phyloP scores from a whole-genome alignment of 2,113 vertebrate genomes.

The Acrocephalus kingi region DNA sequence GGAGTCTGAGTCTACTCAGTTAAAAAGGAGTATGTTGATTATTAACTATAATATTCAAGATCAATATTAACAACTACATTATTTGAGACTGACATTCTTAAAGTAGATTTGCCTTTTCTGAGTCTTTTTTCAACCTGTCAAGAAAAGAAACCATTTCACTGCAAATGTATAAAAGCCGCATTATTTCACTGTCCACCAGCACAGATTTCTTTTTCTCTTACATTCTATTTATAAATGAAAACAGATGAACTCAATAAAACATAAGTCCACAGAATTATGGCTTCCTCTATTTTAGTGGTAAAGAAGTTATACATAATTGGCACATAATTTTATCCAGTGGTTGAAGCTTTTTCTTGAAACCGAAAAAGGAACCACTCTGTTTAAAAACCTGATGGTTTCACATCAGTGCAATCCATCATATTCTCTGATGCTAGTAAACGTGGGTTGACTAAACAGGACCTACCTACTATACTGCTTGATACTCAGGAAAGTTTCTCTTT shows the following conservation, averaged over 20 bases:
- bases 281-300: conserved; percentile 72
- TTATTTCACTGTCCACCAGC: conserved; percentile 57
- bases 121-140: background rate
- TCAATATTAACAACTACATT: background rate
- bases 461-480: background rate
- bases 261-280: conserved; percentile 64
- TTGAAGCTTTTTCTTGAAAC: conserved; percentile 57
- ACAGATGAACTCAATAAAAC: conserved; percentile 76
- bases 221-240: conserved; percentile 73
- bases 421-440: conserved; percentile 8
- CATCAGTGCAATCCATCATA: conserved; percentile 56
- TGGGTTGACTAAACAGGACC: background rate
- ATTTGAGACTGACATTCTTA: background rate
- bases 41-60: background rate
- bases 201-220: conserved; percentile 46
- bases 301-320: conserved; percentile 73
- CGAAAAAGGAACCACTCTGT: conserved; percentile 66
- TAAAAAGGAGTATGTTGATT: background rate
- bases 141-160: conserved; percentile 5
- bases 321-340: conserved; percentile 70
- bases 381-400: conserved; percentile 59
- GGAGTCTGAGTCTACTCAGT: background rate
- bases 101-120: background rate
- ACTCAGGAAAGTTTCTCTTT: background rate
- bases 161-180: conserved; percentile 30